Evolutionary conservation across 2,113 vertebrate genomes (phyloP).

Genomic region (Odocoileus virginianus): DNA sequence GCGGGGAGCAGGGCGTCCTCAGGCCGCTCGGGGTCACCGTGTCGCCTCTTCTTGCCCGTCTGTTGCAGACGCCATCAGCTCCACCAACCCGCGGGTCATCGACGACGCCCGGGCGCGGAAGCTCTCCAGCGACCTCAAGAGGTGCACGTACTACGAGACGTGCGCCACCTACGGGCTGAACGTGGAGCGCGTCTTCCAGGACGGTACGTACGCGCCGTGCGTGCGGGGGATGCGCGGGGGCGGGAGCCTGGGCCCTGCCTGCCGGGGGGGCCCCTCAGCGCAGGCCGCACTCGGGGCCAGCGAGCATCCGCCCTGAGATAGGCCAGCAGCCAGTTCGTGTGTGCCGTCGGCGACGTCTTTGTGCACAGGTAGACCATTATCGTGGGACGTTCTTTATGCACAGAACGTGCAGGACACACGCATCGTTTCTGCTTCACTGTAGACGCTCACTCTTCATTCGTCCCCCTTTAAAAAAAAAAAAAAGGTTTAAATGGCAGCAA

Average conservation of each 20-base stretch:
- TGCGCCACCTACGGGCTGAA: conserved; percentile 98
- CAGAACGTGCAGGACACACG: too few relatives aligned
- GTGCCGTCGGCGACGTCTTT: too few relatives aligned
- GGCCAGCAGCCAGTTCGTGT: too few relatives aligned
- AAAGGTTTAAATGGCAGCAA: too few relatives aligned
- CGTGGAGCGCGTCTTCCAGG: conserved; percentile 98
- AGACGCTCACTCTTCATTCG: too few relatives aligned
- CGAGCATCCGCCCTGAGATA: too few relatives aligned
- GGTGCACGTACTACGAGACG: conserved; percentile 98
- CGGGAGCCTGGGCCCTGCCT: accelerated
- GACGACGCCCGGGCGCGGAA: conserved; percentile 92
- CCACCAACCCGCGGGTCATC: conserved; percentile 93
- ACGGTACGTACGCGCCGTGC: conserved; percentile 79
- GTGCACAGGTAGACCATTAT: too few relatives aligned
- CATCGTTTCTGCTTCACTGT: too few relatives aligned
- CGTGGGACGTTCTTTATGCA: too few relatives aligned
- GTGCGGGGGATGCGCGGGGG: accelerated
- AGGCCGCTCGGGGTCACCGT: accelerated
- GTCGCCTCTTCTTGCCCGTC: accelerated
- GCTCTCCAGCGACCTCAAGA: conserved; percentile 94
- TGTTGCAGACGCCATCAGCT: conserved; percentile 92
- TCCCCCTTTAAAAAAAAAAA: too few relatives aligned
- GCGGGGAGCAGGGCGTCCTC: accelerated
- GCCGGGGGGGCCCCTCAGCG: accelerated
- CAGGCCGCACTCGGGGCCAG: accelerated